These are phyloP conservation scores for Eurytoma californica DNA, from an alignment of 2,888 invertebrate species.

Conservation along the genomic window DNA sequence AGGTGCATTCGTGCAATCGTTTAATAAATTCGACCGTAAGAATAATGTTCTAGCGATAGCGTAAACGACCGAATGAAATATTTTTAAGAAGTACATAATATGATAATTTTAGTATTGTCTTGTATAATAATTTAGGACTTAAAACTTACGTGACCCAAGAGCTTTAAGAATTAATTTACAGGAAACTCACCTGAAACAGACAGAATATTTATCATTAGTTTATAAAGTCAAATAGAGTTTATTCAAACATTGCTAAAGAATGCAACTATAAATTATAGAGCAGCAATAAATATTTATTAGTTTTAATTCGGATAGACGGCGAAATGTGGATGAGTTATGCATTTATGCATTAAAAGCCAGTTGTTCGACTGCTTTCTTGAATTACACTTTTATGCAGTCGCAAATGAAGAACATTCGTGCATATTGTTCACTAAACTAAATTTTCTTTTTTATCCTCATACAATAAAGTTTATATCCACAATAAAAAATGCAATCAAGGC, in stretches of 20 bases:
- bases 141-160: slow-evolving; percentile 47
- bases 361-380: not conserved
- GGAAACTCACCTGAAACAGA: slow-evolving; percentile 51
- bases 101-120: too few species aligned
- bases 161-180: slow-evolving; percentile 12
- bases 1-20: not conserved
- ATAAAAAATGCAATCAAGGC: slow-evolving; percentile 4
- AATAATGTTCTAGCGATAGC: too few species aligned
- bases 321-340: slow-evolving; percentile 37
- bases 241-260: not conserved
- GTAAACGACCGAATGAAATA: too few species aligned
- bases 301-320: slow-evolving; percentile 32
- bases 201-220: slow-evolving; percentile 27
- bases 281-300: slow-evolving; percentile 49
- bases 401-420: slow-evolving; percentile 22
- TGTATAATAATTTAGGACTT: too few species aligned
- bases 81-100: too few species aligned
- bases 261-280: slow-evolving; percentile 20
- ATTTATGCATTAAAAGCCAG: slow-evolving; percentile 36
- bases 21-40: too few species aligned
- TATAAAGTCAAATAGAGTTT: slow-evolving; percentile 19
- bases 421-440: slow-evolving; percentile 19
- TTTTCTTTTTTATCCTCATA: slow-evolving; percentile 15
- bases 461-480: slow-evolving; percentile 17
- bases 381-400: slow-evolving; percentile 25